Conservation (phyloP, 1,140 invertebrate species). For the Plutomurus gul region DNA sequence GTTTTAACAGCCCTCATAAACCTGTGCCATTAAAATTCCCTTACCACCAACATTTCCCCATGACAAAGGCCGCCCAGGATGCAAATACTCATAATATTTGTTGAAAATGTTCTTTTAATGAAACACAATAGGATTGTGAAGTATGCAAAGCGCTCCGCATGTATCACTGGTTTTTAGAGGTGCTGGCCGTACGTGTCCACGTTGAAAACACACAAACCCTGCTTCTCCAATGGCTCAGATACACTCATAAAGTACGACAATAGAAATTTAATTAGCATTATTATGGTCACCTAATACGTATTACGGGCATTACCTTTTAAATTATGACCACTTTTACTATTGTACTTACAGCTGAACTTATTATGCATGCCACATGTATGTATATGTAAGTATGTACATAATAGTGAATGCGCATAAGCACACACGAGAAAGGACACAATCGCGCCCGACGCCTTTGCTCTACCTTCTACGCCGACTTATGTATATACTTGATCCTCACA, state of each 20-base stretch:
- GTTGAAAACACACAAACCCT: background rate
- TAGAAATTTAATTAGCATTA: slow-evolving; percentile 26
- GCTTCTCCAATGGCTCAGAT: background rate
- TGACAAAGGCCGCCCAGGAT: slow-evolving; percentile 24
- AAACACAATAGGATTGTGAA: background rate
- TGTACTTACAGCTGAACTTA: no score
- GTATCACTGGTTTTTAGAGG: background rate
- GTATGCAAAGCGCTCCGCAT: background rate
- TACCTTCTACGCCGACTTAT: no score
- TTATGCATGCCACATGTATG: no score
- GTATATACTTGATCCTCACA: no score
- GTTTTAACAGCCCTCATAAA: slow-evolving; percentile 7
- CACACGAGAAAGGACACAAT: no score
- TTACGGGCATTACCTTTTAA: background rate
- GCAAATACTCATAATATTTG: slow-evolving; percentile 30
- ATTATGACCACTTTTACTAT: background rate
- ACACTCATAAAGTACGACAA: background rate
- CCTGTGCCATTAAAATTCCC: slow-evolving; percentile 26
- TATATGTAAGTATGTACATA: no score
- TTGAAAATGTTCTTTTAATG: slow-evolving; percentile 30
- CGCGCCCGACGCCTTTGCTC: no score
- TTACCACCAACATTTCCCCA: background rate
- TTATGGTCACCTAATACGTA: slow-evolving; percentile 22
- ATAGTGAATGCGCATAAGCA: no score
- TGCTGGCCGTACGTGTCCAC: background rate